Evolutionary conservation across 2,888 invertebrate species (phyloP).

Genomic region (Callyntrura guangdongensis): DNA sequence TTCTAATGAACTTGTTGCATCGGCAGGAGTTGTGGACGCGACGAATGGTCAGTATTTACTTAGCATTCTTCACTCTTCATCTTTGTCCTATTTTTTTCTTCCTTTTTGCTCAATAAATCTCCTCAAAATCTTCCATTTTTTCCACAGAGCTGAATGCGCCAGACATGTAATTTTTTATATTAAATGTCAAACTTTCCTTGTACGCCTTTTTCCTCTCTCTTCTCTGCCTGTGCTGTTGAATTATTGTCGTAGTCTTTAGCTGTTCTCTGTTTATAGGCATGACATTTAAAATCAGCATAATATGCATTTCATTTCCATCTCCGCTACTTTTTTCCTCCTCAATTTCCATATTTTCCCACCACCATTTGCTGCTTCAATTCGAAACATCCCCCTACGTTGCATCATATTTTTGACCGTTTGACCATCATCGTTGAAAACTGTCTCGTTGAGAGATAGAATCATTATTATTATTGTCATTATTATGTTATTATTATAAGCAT

Average conservation of each 20-base stretch:
- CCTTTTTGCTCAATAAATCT: background rate
- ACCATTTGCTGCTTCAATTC: no score
- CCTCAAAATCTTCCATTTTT: conserved; percentile 34
- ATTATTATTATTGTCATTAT: no score
- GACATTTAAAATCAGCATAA: no score
- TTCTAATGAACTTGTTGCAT: conserved; percentile 69
- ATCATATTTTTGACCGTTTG: no score
- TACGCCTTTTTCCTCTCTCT: conserved; percentile 8
- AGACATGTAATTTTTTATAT: background rate
- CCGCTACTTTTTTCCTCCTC: no score
- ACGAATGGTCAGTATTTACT: conserved; percentile 78
- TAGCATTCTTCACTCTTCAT: conserved; percentile 68
- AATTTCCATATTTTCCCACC: no score
- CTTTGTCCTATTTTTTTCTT: conserved; percentile 60
- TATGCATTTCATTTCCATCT: no score
- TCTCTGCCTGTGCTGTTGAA: background rate
- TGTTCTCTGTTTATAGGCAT: background rate
- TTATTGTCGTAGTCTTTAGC: background rate
- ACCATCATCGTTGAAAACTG: no score
- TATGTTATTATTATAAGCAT: no score
- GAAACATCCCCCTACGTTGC: no score
- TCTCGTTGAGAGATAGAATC: no score
- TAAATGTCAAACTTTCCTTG: background rate
- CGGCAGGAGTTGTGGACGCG: conserved; percentile 76
- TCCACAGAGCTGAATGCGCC: background rate